These are phyloP conservation scores for Lochmaea crataegi DNA, from an alignment of 2,888 invertebrate species.

Conservation along the genomic window DNA sequence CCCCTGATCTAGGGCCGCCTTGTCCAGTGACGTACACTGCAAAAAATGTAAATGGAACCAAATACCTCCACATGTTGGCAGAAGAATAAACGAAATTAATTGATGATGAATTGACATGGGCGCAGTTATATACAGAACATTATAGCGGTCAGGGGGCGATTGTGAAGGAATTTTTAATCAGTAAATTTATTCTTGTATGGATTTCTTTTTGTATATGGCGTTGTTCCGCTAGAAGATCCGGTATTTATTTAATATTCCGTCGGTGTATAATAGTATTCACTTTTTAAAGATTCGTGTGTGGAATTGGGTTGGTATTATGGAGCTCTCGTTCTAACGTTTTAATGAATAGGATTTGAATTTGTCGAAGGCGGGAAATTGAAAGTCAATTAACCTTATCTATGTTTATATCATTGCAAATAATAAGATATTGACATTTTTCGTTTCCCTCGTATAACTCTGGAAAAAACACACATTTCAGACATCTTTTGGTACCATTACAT, in stretches of 20 bases:
- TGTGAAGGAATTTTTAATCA: slow-evolving; percentile 44
- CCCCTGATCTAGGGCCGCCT: slow-evolving; percentile 65
- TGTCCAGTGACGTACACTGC: slow-evolving; percentile 45
- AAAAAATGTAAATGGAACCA: slow-evolving; percentile 67
- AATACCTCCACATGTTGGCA: slow-evolving; percentile 59
- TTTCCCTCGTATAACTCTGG: no score
- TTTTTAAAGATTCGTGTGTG: slow-evolving; percentile 39
- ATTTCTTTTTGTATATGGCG: slow-evolving; percentile 51
- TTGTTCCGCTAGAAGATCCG: slow-evolving; percentile 57
- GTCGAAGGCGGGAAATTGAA: neutral
- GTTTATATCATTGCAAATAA: neutral
- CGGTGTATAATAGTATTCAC: slow-evolving; percentile 36
- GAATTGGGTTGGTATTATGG: slow-evolving; percentile 29
- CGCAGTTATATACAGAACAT: slow-evolving; percentile 74
- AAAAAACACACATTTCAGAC: no score
- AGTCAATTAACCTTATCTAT: neutral
- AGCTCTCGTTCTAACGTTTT: neutral
- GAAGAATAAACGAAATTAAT: slow-evolving; percentile 53
- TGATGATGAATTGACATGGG: slow-evolving; percentile 65
- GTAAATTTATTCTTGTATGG: slow-evolving; percentile 31
- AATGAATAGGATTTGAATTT: neutral
- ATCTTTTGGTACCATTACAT: no score
- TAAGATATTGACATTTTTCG: no score
- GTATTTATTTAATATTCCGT: slow-evolving; percentile 45
- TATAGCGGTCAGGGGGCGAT: slow-evolving; percentile 66